These are phyloP conservation scores for Dasypogon diadema DNA, from an alignment of 2,888 invertebrate genomes.

Conservation along the genomic window DNA sequence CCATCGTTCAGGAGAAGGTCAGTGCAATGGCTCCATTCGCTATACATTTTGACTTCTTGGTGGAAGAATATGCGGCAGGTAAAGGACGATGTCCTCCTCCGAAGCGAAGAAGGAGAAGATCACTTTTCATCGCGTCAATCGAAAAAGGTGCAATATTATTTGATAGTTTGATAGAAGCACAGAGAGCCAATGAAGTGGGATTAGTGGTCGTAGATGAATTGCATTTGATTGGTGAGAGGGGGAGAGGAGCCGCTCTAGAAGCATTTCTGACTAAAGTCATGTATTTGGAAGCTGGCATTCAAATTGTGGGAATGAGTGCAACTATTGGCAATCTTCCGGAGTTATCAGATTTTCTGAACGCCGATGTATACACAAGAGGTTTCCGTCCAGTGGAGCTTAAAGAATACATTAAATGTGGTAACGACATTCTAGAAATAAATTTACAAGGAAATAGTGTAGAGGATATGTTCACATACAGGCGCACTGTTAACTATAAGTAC, in stretches of 20 bases:
- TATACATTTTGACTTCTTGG: slow-evolving; percentile 84
- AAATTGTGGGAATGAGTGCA: slow-evolving; percentile 97
- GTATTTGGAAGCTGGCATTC: slow-evolving; percentile 76
- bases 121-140: slow-evolving; percentile 92
- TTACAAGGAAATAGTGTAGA: slow-evolving; percentile 68
- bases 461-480: slow-evolving; percentile 70
- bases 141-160: slow-evolving; percentile 92
- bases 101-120: slow-evolving; percentile 79
- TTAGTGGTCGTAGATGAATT: slow-evolving; percentile 89
- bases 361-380: slow-evolving; percentile 84
- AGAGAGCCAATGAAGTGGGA: slow-evolving; percentile 82
- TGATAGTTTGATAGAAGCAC: slow-evolving; percentile 84
- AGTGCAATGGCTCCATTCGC: slow-evolving; percentile 84
- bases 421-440: slow-evolving; percentile 72
- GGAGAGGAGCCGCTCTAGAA: slow-evolving; percentile 88
- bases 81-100: slow-evolving; percentile 91
- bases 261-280: slow-evolving; percentile 84
- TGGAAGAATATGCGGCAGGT: slow-evolving; percentile 96
- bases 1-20: slow-evolving; percentile 97
- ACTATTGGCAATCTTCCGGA: slow-evolving; percentile 93
- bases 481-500: slow-evolving; percentile 75
- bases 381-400: slow-evolving; percentile 90
- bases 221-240: slow-evolving; percentile 91
- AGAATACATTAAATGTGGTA: slow-evolving; percentile 84
- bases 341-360: slow-evolving; percentile 82